These are phyloP conservation scores for Tetrapedia diversipes DNA, from an alignment of 2,888 invertebrate species.

Conservation along the genomic window DNA sequence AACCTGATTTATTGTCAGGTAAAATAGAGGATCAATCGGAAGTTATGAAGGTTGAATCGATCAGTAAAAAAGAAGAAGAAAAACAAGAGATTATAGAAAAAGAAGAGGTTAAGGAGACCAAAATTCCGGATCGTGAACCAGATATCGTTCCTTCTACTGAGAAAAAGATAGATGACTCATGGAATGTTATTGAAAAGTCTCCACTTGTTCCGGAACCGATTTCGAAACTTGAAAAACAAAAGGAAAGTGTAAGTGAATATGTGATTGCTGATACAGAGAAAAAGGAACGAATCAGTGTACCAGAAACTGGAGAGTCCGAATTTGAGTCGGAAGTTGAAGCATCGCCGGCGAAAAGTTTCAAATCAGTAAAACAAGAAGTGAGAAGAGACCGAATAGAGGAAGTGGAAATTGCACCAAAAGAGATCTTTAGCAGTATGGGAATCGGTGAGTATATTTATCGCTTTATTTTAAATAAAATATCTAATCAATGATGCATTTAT, in stretches of 20 bases:
- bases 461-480: not conserved
- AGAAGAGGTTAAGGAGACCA: slow-evolving; percentile 5
- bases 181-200: slow-evolving; percentile 66
- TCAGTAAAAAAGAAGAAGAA: slow-evolving; percentile 22
- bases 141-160: not conserved
- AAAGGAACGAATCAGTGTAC: slow-evolving; percentile 58
- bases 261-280: slow-evolving; percentile 57
- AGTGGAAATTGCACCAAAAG: slow-evolving; percentile 84
- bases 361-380: slow-evolving; percentile 42
- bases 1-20: slow-evolving; percentile 28
- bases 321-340: slow-evolving; percentile 80
- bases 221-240: slow-evolving; percentile 11
- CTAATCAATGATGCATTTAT: not conserved
- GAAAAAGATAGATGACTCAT: slow-evolving; percentile 44
- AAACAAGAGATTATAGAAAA: not conserved
- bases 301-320: slow-evolving; percentile 77
- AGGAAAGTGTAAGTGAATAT: slow-evolving; percentile 70
- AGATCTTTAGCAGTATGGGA: slow-evolving; percentile 89
- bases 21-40: slow-evolving; percentile 18
- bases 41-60: not conserved
- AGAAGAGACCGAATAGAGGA: slow-evolving; percentile 68
- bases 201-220: slow-evolving; percentile 4
- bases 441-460: slow-evolving; percentile 85
- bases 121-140: slow-evolving; percentile 12
- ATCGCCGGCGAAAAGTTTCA: slow-evolving; percentile 72